phyloP scores from a whole-genome alignment of 2,113 vertebrate genomes.

The Zosterops japonicus region DNA sequence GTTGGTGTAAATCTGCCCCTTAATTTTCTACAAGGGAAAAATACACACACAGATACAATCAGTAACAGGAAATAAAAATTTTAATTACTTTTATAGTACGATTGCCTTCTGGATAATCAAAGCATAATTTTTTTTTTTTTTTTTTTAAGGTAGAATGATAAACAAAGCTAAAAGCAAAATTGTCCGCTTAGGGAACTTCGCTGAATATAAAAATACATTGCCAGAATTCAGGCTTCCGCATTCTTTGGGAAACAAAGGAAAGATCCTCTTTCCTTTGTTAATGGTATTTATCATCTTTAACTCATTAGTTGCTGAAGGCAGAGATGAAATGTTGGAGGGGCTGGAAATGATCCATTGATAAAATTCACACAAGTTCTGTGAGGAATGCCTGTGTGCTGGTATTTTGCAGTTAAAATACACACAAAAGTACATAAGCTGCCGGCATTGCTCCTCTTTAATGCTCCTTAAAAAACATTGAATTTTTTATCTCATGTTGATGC shows the following conservation, averaged over 20 bases:
- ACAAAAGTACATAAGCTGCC: not conserved
- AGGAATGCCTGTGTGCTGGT: not conserved
- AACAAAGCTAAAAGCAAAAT: constrained; percentile 6
- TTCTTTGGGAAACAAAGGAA: constrained; percentile 70
- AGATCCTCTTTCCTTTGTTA: constrained; percentile 67
- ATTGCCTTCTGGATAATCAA: not conserved
- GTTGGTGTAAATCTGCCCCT: not conserved
- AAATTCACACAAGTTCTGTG: not conserved
- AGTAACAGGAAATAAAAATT: not conserved
- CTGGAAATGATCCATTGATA: not conserved
- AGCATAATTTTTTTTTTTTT: not conserved
- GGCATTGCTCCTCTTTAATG: not conserved
- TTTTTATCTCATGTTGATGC: not conserved
- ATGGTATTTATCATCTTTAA: constrained; percentile 67
- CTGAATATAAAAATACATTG: not conserved
- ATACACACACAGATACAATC: not conserved
- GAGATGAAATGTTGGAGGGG: not conserved
- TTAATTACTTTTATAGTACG: not conserved
- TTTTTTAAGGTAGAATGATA: not conserved
- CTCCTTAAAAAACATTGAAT: not conserved
- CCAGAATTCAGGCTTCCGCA: constrained; percentile 16
- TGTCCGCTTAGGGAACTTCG: not conserved
- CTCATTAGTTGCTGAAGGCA: constrained; percentile 60
- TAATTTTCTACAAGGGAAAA: not conserved
- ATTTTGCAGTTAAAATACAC: not conserved